These are phyloP conservation scores for Lasioglossum villosulum DNA, from an alignment of 2,888 invertebrate genomes.

Conservation along the genomic window DNA sequence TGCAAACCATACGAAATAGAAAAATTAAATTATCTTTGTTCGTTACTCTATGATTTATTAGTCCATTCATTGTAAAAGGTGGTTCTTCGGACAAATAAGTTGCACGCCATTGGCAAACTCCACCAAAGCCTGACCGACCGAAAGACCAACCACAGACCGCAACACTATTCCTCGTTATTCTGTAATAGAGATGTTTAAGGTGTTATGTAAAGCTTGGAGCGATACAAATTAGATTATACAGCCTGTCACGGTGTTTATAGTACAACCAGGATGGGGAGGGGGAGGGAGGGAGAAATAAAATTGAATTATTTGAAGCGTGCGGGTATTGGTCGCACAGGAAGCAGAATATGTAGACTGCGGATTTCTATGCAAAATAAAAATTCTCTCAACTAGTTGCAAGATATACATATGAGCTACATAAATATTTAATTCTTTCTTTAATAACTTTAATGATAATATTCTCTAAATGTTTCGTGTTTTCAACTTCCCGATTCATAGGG, in stretches of 20 bases:
- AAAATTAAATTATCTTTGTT: background rate
- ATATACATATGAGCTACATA: background rate
- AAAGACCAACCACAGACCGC: conserved; percentile 6
- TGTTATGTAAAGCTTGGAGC: background rate
- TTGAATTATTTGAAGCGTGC: too few relatives aligned
- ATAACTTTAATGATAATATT: background rate
- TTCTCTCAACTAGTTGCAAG: background rate
- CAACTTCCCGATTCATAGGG: too few relatives aligned
- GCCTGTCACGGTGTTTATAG: background rate
- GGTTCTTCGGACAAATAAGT: background rate
- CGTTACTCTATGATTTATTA: background rate
- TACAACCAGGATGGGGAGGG: background rate
- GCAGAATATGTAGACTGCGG: too few relatives aligned
- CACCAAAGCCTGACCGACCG: background rate
- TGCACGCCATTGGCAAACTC: background rate
- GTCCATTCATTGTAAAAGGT: background rate
- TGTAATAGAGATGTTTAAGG: background rate
- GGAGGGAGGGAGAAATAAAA: too few relatives aligned
- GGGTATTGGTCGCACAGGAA: too few relatives aligned
- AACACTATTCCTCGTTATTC: background rate
- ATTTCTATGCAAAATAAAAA: background rate
- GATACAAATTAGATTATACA: background rate
- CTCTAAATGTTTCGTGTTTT: too few relatives aligned
- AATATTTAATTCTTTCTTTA: background rate
- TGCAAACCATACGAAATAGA: background rate